phyloP scores from a whole-genome alignment of 2,797 vertebrate species.

The Pangasius mekongensis region DNA sequence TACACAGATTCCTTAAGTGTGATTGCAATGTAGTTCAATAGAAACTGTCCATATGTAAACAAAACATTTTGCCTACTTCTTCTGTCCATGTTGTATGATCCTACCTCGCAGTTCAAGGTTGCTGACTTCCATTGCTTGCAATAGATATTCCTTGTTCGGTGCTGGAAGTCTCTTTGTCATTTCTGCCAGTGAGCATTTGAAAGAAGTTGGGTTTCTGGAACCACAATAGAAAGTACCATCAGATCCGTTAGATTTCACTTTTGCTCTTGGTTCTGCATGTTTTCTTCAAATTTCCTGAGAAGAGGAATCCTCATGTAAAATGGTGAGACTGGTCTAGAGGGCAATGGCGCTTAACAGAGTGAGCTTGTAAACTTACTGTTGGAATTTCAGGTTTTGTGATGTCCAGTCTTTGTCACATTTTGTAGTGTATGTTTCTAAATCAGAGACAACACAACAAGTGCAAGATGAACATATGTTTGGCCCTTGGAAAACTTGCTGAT shows the following conservation, averaged over 20 bases:
- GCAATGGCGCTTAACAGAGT: neutral
- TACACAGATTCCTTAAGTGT: neutral
- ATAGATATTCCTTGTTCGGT: neutral
- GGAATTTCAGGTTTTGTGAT: neutral
- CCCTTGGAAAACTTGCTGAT: neutral
- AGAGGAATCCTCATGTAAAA: neutral
- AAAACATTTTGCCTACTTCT: neutral
- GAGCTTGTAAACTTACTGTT: neutral
- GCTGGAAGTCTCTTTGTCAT: neutral
- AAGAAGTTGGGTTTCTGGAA: neutral
- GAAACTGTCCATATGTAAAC: neutral
- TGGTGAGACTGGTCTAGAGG: neutral
- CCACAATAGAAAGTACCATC: neutral
- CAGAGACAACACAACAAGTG: too few relatives aligned
- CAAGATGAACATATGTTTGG: neutral
- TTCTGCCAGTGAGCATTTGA: conserved; percentile 1
- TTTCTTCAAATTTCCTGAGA: neutral
- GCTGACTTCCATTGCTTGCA: neutral
- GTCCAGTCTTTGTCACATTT: neutral
- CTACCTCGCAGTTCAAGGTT: neutral
- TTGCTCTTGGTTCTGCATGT: neutral
- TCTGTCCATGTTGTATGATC: neutral
- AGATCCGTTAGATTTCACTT: neutral
- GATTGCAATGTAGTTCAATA: neutral
- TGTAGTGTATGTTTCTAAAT: neutral